These are phyloP conservation scores for Mactra quadrangularis DNA, from an alignment of 1,140 invertebrate species.

Conservation along the genomic window DNA sequence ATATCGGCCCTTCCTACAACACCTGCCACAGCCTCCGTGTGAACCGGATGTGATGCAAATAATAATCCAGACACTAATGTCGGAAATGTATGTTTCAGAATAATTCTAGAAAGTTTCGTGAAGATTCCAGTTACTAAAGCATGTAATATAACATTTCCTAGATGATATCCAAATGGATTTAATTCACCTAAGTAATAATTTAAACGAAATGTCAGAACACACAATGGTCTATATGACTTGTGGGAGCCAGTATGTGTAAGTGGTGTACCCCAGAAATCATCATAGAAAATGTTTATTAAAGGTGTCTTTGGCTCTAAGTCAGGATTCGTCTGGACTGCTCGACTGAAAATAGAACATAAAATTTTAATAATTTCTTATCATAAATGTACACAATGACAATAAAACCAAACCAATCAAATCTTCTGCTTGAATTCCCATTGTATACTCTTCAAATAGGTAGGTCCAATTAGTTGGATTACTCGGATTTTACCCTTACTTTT, in stretches of 20 bases:
- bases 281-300: constrained; percentile 94
- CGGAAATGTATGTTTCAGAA: constrained; percentile 82
- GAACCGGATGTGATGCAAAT: constrained; percentile 85
- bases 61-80: constrained; percentile 86
- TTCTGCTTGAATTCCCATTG: no score
- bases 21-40: constrained; percentile 89
- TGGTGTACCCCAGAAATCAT: constrained; percentile 99
- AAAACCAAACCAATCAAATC: background rate
- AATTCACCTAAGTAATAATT: constrained; percentile 86
- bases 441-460: no score
- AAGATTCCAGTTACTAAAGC: constrained; percentile 81
- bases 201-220: constrained; percentile 95
- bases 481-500: no score
- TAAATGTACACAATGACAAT: constrained; percentile 5
- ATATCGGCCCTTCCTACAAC: constrained; percentile 93
- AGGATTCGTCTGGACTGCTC: constrained; percentile 96
- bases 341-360: constrained; percentile 74
- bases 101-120: constrained; percentile 69
- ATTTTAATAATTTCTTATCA: background rate
- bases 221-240: constrained; percentile 97
- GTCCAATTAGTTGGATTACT: no score
- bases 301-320: constrained; percentile 96
- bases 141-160: constrained; percentile 84
- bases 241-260: constrained; percentile 96
- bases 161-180: constrained; percentile 84